Evolutionary conservation across 2,888 invertebrate genomes (phyloP).

Genomic region (Autographa pulchrina): DNA sequence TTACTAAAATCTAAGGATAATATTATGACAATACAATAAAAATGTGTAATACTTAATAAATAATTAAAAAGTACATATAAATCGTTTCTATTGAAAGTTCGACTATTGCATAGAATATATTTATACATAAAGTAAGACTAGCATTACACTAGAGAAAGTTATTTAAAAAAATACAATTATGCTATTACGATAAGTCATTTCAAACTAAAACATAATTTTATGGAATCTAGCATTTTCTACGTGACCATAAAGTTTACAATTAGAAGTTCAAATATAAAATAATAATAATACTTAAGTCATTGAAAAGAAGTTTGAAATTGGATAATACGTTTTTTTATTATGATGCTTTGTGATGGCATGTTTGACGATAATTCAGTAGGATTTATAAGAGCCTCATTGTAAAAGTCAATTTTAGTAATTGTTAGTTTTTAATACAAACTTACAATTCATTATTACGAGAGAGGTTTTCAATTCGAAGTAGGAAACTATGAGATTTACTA

Average conservation of each 20-base stretch:
- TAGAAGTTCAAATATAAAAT: slow-evolving; percentile 8
- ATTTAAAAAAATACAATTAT: slow-evolving; percentile 46
- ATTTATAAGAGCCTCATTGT: not conserved
- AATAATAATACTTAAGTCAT: slow-evolving; percentile 48
- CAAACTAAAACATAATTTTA: slow-evolving; percentile 3
- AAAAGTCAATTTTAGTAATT: not conserved
- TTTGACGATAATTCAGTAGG: not conserved
- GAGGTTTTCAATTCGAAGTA: too few relatives aligned
- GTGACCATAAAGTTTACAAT: slow-evolving; percentile 13
- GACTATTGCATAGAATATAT: slow-evolving; percentile 35
- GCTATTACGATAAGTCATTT: slow-evolving; percentile 37
- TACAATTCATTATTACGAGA: too few relatives aligned
- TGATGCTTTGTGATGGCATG: slow-evolving; percentile 37
- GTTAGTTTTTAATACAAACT: not conserved
- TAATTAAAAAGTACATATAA: slow-evolving; percentile 20
- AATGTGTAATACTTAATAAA: slow-evolving; percentile 22
- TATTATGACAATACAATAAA: slow-evolving; percentile 41
- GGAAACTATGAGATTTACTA: too few relatives aligned
- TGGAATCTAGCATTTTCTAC: slow-evolving; percentile 48
- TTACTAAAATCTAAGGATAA: slow-evolving; percentile 46
- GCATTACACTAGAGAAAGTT: slow-evolving; percentile 51
- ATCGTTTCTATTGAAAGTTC: slow-evolving; percentile 17
- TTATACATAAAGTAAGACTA: slow-evolving; percentile 55
- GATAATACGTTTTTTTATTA: slow-evolving; percentile 33
- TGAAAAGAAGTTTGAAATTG: slow-evolving; percentile 18